Evolutionary conservation across 2,888 invertebrate species (phyloP).

Genomic region (Bembecia ichneumoniformis): DNA sequence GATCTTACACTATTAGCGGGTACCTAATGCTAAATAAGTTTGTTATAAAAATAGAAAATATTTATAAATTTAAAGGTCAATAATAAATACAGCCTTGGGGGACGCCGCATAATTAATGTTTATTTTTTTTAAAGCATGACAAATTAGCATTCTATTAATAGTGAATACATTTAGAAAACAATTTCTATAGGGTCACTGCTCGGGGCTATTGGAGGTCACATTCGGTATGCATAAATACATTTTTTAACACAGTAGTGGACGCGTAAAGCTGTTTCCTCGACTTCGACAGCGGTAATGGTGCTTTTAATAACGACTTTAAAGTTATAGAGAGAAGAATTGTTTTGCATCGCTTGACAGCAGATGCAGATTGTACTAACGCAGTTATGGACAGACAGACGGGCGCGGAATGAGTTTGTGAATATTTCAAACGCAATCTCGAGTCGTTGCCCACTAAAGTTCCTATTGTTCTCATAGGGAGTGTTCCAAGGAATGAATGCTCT

Average conservation of each 20-base stretch:
- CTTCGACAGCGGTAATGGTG: conserved; percentile 8
- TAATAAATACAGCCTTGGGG: not conserved
- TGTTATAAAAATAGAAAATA: no score
- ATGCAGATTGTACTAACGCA: conserved; percentile 18
- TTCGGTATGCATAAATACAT: conserved; percentile 48
- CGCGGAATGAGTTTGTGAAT: conserved; percentile 65
- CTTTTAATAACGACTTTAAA: conserved; percentile 5
- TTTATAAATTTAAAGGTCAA: no score
- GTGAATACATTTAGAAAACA: conserved; percentile 33
- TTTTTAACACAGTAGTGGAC: conserved; percentile 33
- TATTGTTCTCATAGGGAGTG: conserved; percentile 46
- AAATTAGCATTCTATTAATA: conserved; percentile 23
- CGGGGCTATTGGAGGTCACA: conserved; percentile 33
- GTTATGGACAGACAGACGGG: conserved; percentile 56
- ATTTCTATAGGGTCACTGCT: conserved; percentile 42
- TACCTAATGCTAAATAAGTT: no score
- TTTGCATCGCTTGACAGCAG: conserved; percentile 5
- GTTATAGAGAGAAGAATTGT: not conserved
- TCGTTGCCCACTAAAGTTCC: conserved; percentile 54
- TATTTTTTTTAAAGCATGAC: conserved; percentile 14
- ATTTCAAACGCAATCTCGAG: conserved; percentile 66
- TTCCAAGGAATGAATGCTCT: conserved; percentile 31
- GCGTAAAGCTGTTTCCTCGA: conserved; percentile 24
- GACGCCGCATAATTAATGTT: not conserved
- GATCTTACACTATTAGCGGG: no score